Evolutionary conservation across 2,113 vertebrate species (phyloP).

Genomic region (Diadophis punctatus): DNA sequence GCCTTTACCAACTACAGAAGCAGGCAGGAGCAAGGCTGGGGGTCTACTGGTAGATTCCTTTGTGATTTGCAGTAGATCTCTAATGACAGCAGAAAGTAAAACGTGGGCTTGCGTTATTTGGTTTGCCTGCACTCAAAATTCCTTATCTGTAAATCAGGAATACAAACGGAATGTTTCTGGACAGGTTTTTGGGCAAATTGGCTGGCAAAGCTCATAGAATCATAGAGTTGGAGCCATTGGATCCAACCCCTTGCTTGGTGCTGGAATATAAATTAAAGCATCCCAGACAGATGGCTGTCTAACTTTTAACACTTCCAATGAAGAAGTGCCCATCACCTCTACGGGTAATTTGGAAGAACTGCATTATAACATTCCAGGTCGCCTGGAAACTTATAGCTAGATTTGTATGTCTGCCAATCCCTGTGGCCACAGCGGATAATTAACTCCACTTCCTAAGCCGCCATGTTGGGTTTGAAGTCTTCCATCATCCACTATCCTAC

Average conservation of each 20-base stretch:
- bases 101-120: neutral
- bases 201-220: neutral
- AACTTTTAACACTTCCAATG: neutral
- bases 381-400: neutral
- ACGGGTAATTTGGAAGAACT: neutral
- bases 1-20: neutral
- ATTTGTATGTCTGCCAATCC: neutral
- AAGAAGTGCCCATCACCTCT: neutral
- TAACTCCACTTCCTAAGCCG: neutral
- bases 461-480: neutral
- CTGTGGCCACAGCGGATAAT: neutral
- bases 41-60: neutral
- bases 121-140: neutral
- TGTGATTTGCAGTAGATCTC: neutral
- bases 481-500: neutral
- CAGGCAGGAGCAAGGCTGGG: neutral
- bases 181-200: neutral
- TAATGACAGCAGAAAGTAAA: neutral
- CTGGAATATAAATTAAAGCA: neutral
- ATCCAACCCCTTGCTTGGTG: neutral
- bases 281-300: neutral
- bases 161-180: neutral
- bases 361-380: neutral
- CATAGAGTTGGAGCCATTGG: neutral
- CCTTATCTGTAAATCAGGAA: neutral